Conservation (phyloP, 1,140 invertebrate genomes). For the Neelides sp. region DNA sequence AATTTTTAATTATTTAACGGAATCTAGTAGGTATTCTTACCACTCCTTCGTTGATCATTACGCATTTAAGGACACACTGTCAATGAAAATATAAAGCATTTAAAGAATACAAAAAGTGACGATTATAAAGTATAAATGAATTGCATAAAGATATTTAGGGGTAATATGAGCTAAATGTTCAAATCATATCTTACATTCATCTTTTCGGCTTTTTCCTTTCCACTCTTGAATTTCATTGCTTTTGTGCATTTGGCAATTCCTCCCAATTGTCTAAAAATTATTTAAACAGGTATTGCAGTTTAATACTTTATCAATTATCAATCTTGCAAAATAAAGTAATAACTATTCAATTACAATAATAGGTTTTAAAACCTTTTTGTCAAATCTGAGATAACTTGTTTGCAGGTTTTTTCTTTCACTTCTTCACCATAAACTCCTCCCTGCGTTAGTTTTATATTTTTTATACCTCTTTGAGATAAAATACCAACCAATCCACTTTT, state of each 20-base stretch:
- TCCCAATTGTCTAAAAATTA: too few relatives aligned
- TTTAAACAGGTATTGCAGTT: too few relatives aligned
- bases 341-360: too few relatives aligned
- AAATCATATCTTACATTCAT: constrained; percentile 2
- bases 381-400: not conserved
- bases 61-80: constrained; percentile 8
- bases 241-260: constrained; percentile 8
- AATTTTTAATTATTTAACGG: not conserved
- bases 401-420: not conserved
- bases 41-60: constrained; percentile 6
- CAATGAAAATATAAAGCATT: constrained; percentile 1
- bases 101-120: too few relatives aligned
- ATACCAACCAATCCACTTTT: too few relatives aligned
- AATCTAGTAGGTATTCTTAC: too few relatives aligned
- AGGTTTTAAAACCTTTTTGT: too few relatives aligned
- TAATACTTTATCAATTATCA: too few relatives aligned
- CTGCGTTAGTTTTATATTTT: too few relatives aligned
- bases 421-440: not conserved
- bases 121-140: too few relatives aligned
- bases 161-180: not conserved
- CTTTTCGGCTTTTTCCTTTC: constrained; percentile 16
- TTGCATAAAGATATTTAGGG: not conserved
- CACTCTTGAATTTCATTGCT: constrained; percentile 12
- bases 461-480: too few relatives aligned
- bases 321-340: too few relatives aligned